Conservation (phyloP, 2,797 vertebrate genomes). For the Microctenopoma stevenorrisi region DNA sequence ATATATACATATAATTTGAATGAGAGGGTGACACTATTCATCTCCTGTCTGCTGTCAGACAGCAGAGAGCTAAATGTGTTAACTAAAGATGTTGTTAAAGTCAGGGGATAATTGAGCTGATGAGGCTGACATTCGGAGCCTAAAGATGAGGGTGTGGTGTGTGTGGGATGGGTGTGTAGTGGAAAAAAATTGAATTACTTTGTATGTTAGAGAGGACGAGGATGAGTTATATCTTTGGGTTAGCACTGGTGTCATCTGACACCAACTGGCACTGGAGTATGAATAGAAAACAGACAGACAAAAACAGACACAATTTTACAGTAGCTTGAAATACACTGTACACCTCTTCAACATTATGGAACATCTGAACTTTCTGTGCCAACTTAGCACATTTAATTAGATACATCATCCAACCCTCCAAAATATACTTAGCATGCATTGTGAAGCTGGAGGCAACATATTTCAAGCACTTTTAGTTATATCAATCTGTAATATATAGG, state of each 20-base stretch:
- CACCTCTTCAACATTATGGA: constrained; percentile 6
- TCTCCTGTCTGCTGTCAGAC: too few species aligned
- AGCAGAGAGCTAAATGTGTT: constrained; percentile 32
- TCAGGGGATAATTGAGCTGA: constrained; percentile 70
- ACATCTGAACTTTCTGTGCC: constrained; percentile 4
- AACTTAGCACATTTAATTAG: background rate
- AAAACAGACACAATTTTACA: constrained; percentile 9
- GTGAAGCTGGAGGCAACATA: too few species aligned
- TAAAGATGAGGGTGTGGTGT: constrained; percentile 57
- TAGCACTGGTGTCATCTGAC: constrained; percentile 41
- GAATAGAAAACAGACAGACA: constrained; percentile 17
- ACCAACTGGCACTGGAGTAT: constrained; percentile 4
- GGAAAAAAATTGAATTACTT: constrained; percentile 69
- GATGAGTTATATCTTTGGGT: constrained; percentile 27
- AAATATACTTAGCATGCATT: too few species aligned
- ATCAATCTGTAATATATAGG: too few species aligned
- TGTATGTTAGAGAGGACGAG: constrained; percentile 47
- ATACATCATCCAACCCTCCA: background rate
- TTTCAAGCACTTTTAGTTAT: too few species aligned
- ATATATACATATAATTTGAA: constrained; percentile 34
- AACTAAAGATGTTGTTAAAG: constrained; percentile 62
- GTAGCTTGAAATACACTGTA: constrained; percentile 28
- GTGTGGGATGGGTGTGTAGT: constrained; percentile 43
- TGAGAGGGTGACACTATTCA: constrained; percentile 4
- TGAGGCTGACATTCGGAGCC: constrained; percentile 73